Conservation (phyloP, 2,888 invertebrate genomes). For the Cephus sareptanus region DNA sequence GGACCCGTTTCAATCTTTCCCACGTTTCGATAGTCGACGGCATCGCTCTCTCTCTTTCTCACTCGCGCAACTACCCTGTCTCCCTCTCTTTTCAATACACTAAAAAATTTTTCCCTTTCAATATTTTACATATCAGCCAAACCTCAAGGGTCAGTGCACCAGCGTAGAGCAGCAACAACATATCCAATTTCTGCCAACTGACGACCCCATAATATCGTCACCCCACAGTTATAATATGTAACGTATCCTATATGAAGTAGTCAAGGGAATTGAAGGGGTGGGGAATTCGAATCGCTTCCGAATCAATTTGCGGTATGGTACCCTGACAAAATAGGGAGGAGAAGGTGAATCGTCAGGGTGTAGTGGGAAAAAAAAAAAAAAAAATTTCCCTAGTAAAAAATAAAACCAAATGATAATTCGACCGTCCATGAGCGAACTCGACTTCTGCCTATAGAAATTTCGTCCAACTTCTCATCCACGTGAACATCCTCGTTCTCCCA, state of each 20-base stretch:
- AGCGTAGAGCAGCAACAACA: not conserved
- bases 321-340: not conserved
- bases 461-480: not conserved
- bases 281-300: not conserved
- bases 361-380: not conserved
- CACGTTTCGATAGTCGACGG: slow-evolving; percentile 42
- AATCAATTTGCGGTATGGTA: not conserved
- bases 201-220: not conserved
- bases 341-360: not conserved
- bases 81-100: not conserved
- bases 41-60: not conserved
- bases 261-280: not conserved
- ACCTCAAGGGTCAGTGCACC: not conserved
- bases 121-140: not conserved
- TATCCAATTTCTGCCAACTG: not conserved
- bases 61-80: not conserved
- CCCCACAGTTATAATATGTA: not conserved
- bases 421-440: not conserved
- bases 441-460: not conserved
- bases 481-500: not conserved
- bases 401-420: not conserved
- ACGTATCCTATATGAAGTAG: not conserved
- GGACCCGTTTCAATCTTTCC: slow-evolving; percentile 5
- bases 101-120: not conserved
- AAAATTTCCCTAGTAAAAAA: not conserved